Evolutionary conservation across 2,888 invertebrate genomes (phyloP), one percentile per base, ranked within the genome.

Genomic region (Ichneumon xanthorius): DNA sequence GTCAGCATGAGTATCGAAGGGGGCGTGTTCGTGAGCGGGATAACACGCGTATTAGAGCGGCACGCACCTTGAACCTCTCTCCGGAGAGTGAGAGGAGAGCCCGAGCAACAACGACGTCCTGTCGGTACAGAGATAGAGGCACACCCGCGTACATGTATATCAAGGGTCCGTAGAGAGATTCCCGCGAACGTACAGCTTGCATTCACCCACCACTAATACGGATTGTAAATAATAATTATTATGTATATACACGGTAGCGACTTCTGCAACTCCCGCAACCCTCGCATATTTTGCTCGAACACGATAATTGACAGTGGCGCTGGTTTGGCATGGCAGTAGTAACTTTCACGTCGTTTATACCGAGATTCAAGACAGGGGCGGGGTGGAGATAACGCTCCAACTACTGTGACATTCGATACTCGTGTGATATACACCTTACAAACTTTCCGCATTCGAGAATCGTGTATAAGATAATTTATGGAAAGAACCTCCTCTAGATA

Each of bases 1-100:
- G 88, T 89, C 90, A 87, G 88, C 88, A 72, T 68, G 83, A 63
- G 77, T 83, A 86, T 86, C 80, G 72, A 83, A 80, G 72, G 80
- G 85, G 86, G 86, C 80, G 80, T 80, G 73, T 78, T 78, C 48
- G 77, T 37, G 61, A 77, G 67, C 71, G 50, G 79, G 80, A 80
- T 86, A 86, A 86, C 86, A 83, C 77, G 83, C 86, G 73, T 86
- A 86, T 86, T 83, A 83, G 80, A 83, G 72, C 77, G 80, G 80
- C 80, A 86, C 80, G 83, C 86, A 86, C 83, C 83, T 86, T 85
- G 63, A 77, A 81, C 77, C 81, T 84, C 65, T 84, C 73, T 67
- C 61, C n/a, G 19, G 53, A n/a, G 71, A 71, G 53, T 33, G 53
- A 22, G 53, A n/a, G n/a, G 63, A 48, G 40, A 58, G 58, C 73